Base-by-base conservation (phyloP, 1,140 invertebrate species). In the Diorhabda sublineata region DNA sequence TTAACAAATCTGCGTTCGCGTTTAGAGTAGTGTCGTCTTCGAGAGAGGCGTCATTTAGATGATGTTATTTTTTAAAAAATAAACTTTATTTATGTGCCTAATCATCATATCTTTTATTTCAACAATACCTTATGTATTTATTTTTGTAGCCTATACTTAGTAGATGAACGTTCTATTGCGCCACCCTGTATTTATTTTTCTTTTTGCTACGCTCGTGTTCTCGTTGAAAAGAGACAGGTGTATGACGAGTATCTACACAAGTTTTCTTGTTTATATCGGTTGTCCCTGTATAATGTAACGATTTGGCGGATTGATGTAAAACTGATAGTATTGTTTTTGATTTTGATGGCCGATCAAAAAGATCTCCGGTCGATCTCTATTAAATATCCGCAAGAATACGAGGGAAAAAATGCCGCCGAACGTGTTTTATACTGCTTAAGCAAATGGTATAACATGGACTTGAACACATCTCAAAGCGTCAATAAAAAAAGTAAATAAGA, bases 201-300 rank as follows among this genome's bases (percentile, higher is more conserved):
- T 26, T 26, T 26, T 26, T 26, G 26, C 26, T 26, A 26, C 26
- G 26, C 26, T 26, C 26, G 26, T 26, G 26, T 0, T 9, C n/a
- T 41, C 44, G 66, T 61, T 42, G 45, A 52, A 68, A 56, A 70
- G 64, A 64, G 71, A 61, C 68, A 66, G 66, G 58, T 67, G 64
- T 67, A 66, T 60, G 65, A 69, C 67, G 63, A 69, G 66, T 61
- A 64, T 62, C 65, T 72, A 66, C 67, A 68, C 41, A 61, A 68
- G 9, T 47, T 68, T 62, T 61, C 67, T 68, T 64, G 44, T 72
- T 68, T 72, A 69, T 57, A 65, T 8, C 56, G 62, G 68, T 69
- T 72, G 71, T 71, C 69, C 65, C 61, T 58, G 71, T 66, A 72
- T 72, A 69, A 69, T 72, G 68, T 72, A 72, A 69, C 71, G 57